phyloP scores from a whole-genome alignment of 2,888 invertebrate species.

The Platycheirus albimanus region DNA sequence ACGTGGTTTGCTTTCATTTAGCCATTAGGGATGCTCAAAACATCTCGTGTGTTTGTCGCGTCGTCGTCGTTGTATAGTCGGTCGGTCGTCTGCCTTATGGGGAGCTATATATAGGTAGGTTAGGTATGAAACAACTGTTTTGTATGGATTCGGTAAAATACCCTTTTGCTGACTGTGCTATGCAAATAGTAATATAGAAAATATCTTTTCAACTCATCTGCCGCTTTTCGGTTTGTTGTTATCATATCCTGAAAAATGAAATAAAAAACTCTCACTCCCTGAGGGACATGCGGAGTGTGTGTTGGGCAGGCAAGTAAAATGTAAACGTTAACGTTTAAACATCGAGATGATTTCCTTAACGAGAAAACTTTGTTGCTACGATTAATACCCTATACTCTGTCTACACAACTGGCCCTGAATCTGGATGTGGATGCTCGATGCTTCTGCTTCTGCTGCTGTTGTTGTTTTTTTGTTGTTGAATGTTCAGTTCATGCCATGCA shows the following conservation, averaged over 20 bases:
- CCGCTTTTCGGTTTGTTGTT: neutral
- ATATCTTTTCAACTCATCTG: constrained; percentile 5
- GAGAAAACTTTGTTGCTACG: constrained; percentile 67
- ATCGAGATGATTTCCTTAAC: constrained; percentile 69
- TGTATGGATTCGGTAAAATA: constrained; percentile 21
- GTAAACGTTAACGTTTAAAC: constrained; percentile 61
- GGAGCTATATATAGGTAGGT: too few relatives aligned
- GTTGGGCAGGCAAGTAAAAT: constrained; percentile 10
- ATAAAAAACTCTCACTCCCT: constrained; percentile 29
- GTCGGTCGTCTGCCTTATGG: constrained; percentile 1
- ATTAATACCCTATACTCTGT: constrained; percentile 6
- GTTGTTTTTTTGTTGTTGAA: too few relatives aligned
- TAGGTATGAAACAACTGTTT: neutral
- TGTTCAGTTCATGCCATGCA: neutral
- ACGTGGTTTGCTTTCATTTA: constrained; percentile 58
- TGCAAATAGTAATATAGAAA: too few relatives aligned
- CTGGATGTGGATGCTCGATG: constrained; percentile 1
- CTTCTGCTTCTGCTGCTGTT: neutral
- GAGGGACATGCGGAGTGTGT: neutral
- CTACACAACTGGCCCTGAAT: neutral
- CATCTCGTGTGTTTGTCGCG: too few relatives aligned
- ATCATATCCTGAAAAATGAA: constrained; percentile 23
- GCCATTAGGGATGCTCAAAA: constrained; percentile 50
- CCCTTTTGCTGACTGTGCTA: constrained; percentile 28
- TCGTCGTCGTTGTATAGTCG: too few relatives aligned